A percentile compares a stretch with the other conserved stretches of the same genome.
These are phyloP conservation scores for Agapornis roseicollis DNA, from an alignment of 2,113 vertebrate genomes.

Conservation along the genomic window DNA sequence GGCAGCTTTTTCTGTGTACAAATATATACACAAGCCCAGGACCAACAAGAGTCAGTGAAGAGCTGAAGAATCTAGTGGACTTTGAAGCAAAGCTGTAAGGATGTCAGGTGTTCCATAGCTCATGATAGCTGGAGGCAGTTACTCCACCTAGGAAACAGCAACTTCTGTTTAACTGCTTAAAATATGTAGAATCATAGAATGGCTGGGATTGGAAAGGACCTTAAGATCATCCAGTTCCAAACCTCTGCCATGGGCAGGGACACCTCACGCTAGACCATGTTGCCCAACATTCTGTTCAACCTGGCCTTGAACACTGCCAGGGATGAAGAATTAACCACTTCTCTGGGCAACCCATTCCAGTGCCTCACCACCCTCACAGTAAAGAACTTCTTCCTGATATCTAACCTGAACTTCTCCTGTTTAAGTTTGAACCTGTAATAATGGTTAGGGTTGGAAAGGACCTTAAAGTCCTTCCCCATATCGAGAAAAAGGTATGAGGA, in stretches of 20 bases:
- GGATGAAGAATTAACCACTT: background rate
- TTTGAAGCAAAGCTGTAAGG: background rate
- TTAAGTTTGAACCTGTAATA: background rate
- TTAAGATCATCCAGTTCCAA: background rate
- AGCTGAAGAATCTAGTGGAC: background rate
- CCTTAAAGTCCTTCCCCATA: background rate
- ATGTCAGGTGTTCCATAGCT: background rate
- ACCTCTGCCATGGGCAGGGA: background rate
- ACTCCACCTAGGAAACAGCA: background rate
- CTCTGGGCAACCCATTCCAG: background rate
- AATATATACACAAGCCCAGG: background rate
- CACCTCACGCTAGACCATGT: background rate
- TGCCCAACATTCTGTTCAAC: background rate
- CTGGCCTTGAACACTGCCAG: background rate
- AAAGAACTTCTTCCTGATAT: background rate
- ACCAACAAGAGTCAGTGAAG: background rate
- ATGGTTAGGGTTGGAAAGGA: background rate
- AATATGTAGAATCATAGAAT: background rate
- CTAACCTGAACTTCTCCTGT: background rate
- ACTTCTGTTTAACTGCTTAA: background rate
- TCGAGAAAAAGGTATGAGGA: background rate
- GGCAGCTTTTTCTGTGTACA: background rate
- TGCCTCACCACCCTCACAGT: background rate
- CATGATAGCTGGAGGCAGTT: background rate
- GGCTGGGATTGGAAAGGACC: background rate